Evolutionary conservation across 2,113 vertebrate species (phyloP), one percentile per base, ranked within the genome.

Genomic region (Lanius ludovicianus): DNA sequence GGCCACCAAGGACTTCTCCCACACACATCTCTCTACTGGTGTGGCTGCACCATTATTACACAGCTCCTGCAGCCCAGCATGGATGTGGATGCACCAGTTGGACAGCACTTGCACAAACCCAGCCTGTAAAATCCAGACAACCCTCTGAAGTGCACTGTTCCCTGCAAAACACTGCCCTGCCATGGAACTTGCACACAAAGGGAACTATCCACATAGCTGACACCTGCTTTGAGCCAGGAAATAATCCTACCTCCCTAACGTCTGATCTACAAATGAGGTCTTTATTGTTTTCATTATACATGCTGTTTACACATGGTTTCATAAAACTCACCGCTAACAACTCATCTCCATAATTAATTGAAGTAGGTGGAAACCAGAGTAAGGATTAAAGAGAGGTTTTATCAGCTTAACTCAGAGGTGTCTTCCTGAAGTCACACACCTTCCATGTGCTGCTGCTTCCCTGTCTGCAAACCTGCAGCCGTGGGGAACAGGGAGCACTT

Each of bases 41-140:
- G n/a, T 11, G 35, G 73, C 69, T 62, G 24, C 53, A 71, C 23
- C 65, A 5, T 27, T 1, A 31, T 31, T 0, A 4, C n/a, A 1
- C 7, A 23, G 74, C 56, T 68, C 25, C 14, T 30, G 53, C 33
- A 19, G 1, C 8, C 15, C 37, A 11, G 62, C 3, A 4, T 0
- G 0, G 70, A 9, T 19, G 27, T 6, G 55, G 64, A 39, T 16
- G 62, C 52, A 53, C 31, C 46, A 15, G 30, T 1, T 8, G 19
- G 60, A 30, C 46, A 30, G 52, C 24, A 44, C 18, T 12, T 7
- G 24, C 3, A n/a, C 60, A 65, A 74, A 55, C 2, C 20, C 64
- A 62, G 33, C 27, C 64, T 81, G 2, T 39, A 44, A 37, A 77
- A 44, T 0, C 33, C 74, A 87, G 8, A 4, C 24, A 59, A 28